phyloP scores from a whole-genome alignment of 2,888 invertebrate genomes.

The Villa cingulata region DNA sequence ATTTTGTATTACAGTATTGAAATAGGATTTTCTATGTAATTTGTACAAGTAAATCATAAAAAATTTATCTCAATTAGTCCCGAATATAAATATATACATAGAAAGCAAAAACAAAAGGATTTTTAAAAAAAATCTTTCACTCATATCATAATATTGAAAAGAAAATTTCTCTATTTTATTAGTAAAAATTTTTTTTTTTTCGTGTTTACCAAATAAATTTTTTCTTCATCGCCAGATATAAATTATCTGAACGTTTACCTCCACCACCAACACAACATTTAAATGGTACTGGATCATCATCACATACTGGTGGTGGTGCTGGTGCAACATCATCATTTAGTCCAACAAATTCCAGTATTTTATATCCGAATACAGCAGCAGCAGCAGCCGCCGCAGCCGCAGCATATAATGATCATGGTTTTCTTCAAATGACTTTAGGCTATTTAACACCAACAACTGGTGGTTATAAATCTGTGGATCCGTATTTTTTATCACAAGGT shows the following conservation, averaged over 20 bases:
- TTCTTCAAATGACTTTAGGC: constrained; percentile 55
- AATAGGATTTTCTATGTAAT: too few relatives aligned
- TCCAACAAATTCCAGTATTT: constrained; percentile 23
- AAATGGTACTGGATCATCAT: constrained; percentile 4
- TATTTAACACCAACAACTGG: constrained; percentile 48
- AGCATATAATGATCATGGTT: constrained; percentile 40
- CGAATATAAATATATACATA: background rate
- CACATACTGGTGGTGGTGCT: background rate
- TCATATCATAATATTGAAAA: too few relatives aligned
- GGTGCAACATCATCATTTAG: constrained; percentile 4
- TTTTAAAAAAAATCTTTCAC: background rate
- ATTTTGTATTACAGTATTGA: too few relatives aligned
- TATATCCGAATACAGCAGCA: constrained; percentile 32
- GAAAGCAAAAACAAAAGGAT: background rate
- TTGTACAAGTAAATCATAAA: too few relatives aligned
- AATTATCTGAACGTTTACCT: constrained; percentile 18
- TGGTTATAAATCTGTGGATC: constrained; percentile 56
- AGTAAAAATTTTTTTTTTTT: too few relatives aligned
- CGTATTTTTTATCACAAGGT: constrained; percentile 62
- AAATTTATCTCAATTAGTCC: background rate
- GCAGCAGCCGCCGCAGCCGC: constrained; percentile 31
- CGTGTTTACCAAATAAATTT: too few relatives aligned
- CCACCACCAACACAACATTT: constrained; percentile 14
- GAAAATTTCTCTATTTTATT: too few relatives aligned
- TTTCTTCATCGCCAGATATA: constrained; percentile 12